A percentile compares a stretch with the other conserved stretches of the same genome.
phyloP scores from a whole-genome alignment of 1,140 invertebrate genomes.

The Paralvinella palmiformis region DNA sequence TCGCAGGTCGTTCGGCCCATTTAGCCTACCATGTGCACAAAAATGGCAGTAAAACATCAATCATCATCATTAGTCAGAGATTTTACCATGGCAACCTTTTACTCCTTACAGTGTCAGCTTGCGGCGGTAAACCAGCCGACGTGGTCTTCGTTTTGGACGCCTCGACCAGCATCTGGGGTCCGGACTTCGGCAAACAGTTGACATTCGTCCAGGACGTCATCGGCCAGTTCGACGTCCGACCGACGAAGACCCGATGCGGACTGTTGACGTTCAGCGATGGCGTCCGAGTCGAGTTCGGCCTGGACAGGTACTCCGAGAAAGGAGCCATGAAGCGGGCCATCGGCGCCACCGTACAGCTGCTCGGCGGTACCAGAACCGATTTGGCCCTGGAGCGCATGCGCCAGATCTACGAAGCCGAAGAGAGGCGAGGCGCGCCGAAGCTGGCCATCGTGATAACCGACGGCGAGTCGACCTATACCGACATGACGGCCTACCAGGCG shows the following conservation, averaged over 20 bases:
- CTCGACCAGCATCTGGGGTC: conserved; percentile 32
- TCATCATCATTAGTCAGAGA: not conserved
- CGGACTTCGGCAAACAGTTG: conserved; percentile 31
- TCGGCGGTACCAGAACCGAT: not conserved
- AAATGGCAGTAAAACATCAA: not conserved
- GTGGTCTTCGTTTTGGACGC: conserved; percentile 39
- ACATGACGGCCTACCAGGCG: not conserved
- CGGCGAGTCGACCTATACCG: not conserved
- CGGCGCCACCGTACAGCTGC: not conserved
- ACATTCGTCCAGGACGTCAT: conserved; percentile 30
- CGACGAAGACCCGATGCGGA: not conserved
- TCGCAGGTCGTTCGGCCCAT: too few relatives aligned
- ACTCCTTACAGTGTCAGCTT: conserved; percentile 18
- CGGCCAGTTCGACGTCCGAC: not conserved
- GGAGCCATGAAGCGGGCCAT: too few relatives aligned
- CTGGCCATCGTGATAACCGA: conserved; percentile 3
- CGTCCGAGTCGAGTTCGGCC: not conserved
- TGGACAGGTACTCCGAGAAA: too few relatives aligned
- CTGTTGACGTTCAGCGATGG: not conserved
- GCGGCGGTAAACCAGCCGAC: conserved; percentile 35
- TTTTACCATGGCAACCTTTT: not conserved
- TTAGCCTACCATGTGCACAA: too few relatives aligned
- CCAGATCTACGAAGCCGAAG: not conserved
- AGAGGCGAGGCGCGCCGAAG: not conserved
- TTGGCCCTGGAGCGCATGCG: not conserved